Base-by-base conservation (phyloP, 1,140 invertebrate genomes). In the Pachyrhynchus sulphureomaculatus region DNA sequence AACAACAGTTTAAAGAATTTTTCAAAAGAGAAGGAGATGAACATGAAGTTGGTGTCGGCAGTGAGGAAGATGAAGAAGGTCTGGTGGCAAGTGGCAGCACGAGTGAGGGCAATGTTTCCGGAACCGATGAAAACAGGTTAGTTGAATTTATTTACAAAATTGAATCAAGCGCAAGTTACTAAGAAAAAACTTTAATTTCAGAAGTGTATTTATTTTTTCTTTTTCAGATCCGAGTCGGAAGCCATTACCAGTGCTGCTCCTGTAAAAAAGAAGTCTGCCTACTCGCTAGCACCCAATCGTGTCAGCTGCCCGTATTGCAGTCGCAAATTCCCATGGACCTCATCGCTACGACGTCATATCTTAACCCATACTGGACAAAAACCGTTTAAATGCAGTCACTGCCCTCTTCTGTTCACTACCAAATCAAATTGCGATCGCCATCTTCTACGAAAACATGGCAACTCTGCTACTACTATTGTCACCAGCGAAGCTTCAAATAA, bases 401-500 rank as follows among this genome's bases (percentile, higher is more conserved):
- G 96, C 73, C 88, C 90, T 0, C 81, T 97, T 0, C 83, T 93
- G 0, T 98, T 98, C 76, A 98, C 95, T 2, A 98, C 95, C 0
- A 98, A 98, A 72, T 96, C 93, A 1, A 98, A 98, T 75, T 94
- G 96, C 74, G 96, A 98, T 68, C 87, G 95, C 12, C 96, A 98
- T 75, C 75, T 98, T 48, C 77, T 95, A 17, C 80, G 94, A 12
- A 96, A 96, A 73, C 95, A 98, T 72, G 90, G 78, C n/a, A 81
- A 79, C 57, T 62, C 71, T 2, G 72, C 76, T 32, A 75, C 73
- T 8, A 75, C 68, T 24, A 54, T 78, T 70, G 0, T 65, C 33
- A 65, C 75, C 24, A 67, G 72, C 54, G 47, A 69, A 37, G 13
- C 74, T 24, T 69, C 75, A 24, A 71, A 61, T 44, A 70, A 66